Evolutionary conservation across 2,113 vertebrate species (phyloP).

Genomic region (Pipra filicauda): DNA sequence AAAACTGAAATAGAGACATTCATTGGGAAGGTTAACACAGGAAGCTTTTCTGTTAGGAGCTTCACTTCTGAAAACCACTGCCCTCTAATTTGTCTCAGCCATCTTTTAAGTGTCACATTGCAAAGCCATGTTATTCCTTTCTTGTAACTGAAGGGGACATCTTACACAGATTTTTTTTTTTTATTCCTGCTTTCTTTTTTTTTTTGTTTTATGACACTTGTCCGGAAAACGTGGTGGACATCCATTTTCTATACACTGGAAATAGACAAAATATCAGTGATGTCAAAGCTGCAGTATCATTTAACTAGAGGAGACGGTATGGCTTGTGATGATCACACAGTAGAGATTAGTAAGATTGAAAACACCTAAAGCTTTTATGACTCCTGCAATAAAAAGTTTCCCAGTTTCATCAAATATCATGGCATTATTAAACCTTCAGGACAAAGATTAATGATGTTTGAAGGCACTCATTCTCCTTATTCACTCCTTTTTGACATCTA

Average conservation of each 20-base stretch:
- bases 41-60: neutral
- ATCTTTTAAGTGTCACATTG: neutral
- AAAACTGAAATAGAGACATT: neutral
- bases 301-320: neutral
- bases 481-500: neutral
- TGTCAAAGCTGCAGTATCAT: neutral
- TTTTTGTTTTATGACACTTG: neutral
- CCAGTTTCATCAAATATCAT: neutral
- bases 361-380: neutral
- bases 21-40: neutral
- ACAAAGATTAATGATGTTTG: neutral
- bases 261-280: neutral
- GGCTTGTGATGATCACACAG: neutral
- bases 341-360: neutral
- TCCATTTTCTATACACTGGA: neutral
- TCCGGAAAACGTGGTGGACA: neutral
- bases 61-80: neutral
- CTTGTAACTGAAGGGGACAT: neutral
- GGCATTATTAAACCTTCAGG: neutral
- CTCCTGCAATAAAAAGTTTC: neutral
- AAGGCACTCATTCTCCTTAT: neutral
- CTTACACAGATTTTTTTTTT: neutral
- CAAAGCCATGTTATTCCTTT: neutral
- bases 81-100: neutral
- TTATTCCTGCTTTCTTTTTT: neutral